phyloP scores from a whole-genome alignment of 2,888 invertebrate species.

The Lasius platythorax region DNA sequence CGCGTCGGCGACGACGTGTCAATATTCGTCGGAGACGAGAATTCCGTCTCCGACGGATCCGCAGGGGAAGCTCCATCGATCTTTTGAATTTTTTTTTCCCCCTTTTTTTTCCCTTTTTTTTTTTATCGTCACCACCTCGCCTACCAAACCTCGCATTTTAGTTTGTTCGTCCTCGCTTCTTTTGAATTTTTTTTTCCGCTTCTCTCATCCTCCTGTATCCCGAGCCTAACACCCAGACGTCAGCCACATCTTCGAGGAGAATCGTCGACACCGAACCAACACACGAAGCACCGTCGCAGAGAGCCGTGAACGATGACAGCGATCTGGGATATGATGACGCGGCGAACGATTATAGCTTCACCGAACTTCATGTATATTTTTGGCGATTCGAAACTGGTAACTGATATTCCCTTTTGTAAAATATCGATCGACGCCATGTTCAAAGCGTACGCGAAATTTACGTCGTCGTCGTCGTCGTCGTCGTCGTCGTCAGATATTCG shows the following conservation, averaged over 20 bases:
- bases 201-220: slow-evolving; percentile 62
- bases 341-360: background rate
- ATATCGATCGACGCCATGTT: background rate
- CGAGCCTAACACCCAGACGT: slow-evolving; percentile 71
- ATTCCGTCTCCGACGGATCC: background rate
- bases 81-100: background rate
- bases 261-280: slow-evolving; percentile 34
- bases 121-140: slow-evolving; percentile 36
- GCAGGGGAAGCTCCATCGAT: slow-evolving; percentile 55
- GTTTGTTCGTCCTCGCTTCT: slow-evolving; percentile 58
- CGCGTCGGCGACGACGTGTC: slow-evolving; percentile 28
- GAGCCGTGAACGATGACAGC: slow-evolving; percentile 52
- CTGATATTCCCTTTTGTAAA: background rate
- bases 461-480: too few relatives aligned
- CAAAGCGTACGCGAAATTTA: background rate
- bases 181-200: slow-evolving; percentile 59
- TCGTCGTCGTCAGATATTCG: too few relatives aligned
- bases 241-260: slow-evolving; percentile 66
- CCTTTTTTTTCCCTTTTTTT: background rate
- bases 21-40: slow-evolving; percentile 27
- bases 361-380: background rate
- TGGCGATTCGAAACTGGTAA: background rate
- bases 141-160: slow-evolving; percentile 53
- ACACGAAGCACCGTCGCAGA: slow-evolving; percentile 52
- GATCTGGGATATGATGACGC: background rate